Evolutionary conservation across 1,140 invertebrate genomes (phyloP), one percentile per base, ranked within the genome.

Genomic region (Diachasma alloeum): DNA sequence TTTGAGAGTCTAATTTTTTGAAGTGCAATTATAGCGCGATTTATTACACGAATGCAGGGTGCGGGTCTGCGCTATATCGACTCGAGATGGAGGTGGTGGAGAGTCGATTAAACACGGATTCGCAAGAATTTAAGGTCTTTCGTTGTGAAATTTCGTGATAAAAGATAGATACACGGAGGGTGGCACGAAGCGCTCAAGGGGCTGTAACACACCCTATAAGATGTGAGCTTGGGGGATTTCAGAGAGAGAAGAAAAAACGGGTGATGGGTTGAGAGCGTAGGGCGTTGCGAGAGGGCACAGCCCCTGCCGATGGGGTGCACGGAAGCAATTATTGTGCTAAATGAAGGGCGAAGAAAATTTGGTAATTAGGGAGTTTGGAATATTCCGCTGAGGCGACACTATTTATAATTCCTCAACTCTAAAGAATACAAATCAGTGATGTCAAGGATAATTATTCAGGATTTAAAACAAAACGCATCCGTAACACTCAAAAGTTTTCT

Each of bases 331-430:
- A 88, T 86, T 84, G 76, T 75, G 82, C 80, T 87, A 86, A 89
- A 88, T 89, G 88, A 88, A 88, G 83, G 85, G 82, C 83, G 83
- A 86, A 83, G 86, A 89, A 88, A 89, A 89, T 89, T 89, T 87
- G 87, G 86, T 86, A 89, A 89, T 89, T 89, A 88, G 85, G 9
- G 24, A 63, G 19, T 63, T 63, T 31, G 0, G 22, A 63, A 63
- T 46, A 53, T 72, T 42, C 37, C 0, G 53, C 31, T 31, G 31
- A 31, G 31, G 31, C 31, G 31, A 31, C 6, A 31, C 2, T 6
- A 6, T 3, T 2, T 31, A 3, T 31, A 31, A 31, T 31, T 31
- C 31, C 6, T 31, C 31, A 31, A 31, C 31, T 31, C 31, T 31
- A 6, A 31, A 31, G 31, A 31, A 31, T 31, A 31, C 2, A 31